Percentiles rank a stretch among this genome's conserved stretches.
Conservation (phyloP, 1,140 invertebrate genomes). For the Popillia japonica region DNA sequence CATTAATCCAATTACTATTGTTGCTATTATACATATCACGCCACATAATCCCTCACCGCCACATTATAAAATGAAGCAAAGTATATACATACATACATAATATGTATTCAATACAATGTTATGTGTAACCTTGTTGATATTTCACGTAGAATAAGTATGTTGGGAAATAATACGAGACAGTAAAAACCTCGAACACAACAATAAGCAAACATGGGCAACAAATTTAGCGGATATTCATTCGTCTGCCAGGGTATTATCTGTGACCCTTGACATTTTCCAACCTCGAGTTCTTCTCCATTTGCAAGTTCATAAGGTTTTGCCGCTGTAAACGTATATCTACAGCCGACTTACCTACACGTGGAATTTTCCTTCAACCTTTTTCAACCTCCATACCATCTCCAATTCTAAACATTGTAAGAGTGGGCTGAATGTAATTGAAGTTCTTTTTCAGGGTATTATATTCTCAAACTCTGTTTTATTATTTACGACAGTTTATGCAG, state of each 20-base stretch:
- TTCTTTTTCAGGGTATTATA: not conserved
- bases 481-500: too few species aligned
- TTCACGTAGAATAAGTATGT: not conserved
- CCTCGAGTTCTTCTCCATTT: not conserved
- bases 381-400: not conserved
- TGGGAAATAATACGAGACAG: not conserved
- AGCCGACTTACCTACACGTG: not conserved
- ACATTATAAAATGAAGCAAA: too few species aligned
- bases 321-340: not conserved
- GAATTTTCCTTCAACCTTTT: not conserved
- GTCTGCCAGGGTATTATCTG: not conserved
- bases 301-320: not conserved
- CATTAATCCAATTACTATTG: too few species aligned
- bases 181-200: not conserved
- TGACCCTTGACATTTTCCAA: constrained; percentile 3
- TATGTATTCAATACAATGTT: too few species aligned
- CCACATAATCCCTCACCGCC: too few species aligned
- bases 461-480: not conserved
- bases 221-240: not conserved
- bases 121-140: not conserved
- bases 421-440: not conserved
- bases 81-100: too few species aligned
- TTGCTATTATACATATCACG: too few species aligned
- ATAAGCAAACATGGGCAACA: constrained; percentile 1
- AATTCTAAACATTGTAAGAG: not conserved